Evolutionary conservation across 2,888 invertebrate species (phyloP).

Genomic region (Leucophora obtusa): DNA sequence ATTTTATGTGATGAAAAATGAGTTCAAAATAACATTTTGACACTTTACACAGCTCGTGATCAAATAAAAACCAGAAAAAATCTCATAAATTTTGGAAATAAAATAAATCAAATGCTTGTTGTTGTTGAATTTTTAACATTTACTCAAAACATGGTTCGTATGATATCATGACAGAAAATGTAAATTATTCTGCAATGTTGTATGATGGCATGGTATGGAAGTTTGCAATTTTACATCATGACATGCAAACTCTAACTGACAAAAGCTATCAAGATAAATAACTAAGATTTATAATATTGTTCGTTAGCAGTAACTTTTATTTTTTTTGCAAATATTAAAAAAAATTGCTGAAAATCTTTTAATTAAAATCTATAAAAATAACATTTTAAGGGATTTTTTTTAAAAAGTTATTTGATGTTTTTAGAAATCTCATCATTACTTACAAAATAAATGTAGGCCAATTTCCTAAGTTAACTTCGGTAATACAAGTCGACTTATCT

Average conservation of each 20-base stretch:
- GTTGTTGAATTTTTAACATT: not conserved
- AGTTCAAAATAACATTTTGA: conserved; percentile 55
- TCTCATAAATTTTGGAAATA: conserved; percentile 32
- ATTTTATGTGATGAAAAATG: conserved; percentile 38
- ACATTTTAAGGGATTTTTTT: not conserved
- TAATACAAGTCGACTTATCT: not conserved
- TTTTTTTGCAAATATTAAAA: not conserved
- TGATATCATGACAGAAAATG: conserved; percentile 52
- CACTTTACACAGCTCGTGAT: conserved; percentile 49
- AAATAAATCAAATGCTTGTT: conserved; percentile 31
- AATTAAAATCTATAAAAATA: conserved; percentile 17
- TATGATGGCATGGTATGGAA: conserved; percentile 11
- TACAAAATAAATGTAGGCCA: conserved; percentile 1
- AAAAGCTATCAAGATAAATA: conserved; percentile 29
- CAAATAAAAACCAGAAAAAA: conserved; percentile 34
- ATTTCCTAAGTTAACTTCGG: conserved; percentile 1
- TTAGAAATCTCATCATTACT: not conserved
- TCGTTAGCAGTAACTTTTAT: not conserved
- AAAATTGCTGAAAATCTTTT: not conserved
- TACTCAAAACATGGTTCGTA: conserved; percentile 2
- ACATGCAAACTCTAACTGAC: conserved; percentile 26
- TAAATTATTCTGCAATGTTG: conserved; percentile 24
- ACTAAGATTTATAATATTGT: not conserved
- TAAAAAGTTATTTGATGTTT: not conserved
- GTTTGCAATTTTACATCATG: conserved; percentile 16